Conservation (phyloP, 2,888 invertebrate species). For the Bibio marci region DNA sequence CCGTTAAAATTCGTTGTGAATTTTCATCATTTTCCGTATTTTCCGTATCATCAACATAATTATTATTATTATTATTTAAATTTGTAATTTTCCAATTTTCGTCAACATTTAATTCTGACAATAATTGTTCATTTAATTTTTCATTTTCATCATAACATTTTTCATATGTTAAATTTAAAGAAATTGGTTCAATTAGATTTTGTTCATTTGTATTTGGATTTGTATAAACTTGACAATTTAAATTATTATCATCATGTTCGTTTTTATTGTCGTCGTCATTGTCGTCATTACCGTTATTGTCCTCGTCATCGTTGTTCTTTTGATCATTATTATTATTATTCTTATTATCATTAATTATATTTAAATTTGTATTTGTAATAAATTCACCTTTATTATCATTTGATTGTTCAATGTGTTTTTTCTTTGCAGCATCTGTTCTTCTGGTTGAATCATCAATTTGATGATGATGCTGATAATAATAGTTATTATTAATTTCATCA, state of each 20-base stretch:
- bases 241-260: conserved; percentile 22
- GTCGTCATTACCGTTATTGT: conserved; percentile 1
- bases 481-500: conserved; percentile 4
- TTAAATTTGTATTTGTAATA: conserved; percentile 1
- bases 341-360: no score
- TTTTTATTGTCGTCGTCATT: conserved; percentile 11
- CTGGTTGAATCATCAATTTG: conserved; percentile 3
- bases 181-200: conserved; percentile 2
- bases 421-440: conserved; percentile 9
- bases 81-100: conserved; percentile 1
- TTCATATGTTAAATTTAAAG: not conserved
- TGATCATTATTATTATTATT: no score
- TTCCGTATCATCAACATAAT: not conserved
- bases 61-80: no score
- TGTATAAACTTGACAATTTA: conserved; percentile 26
- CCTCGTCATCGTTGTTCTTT: no score
- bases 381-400: no score
- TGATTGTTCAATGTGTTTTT: no score
- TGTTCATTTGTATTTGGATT: conserved; percentile 22
- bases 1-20: not conserved
- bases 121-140: conserved; percentile 10
- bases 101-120: conserved; percentile 9
- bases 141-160: conserved; percentile 5
- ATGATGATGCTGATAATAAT: no score
- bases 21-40: not conserved